phyloP scores from a whole-genome alignment of 1,140 invertebrate genomes.

The Potamilus streckersoni region DNA sequence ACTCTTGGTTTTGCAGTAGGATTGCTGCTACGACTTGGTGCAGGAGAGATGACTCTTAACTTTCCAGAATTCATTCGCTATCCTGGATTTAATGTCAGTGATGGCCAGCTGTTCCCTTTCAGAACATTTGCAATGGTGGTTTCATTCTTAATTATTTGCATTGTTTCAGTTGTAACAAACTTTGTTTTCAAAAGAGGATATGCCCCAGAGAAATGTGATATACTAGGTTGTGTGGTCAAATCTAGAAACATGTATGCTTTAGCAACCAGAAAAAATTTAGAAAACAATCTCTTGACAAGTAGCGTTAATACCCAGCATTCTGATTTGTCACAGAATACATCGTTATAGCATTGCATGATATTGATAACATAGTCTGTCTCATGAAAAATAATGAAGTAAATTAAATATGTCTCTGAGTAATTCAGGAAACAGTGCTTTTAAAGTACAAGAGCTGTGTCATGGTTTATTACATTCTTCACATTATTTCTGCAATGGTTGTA shows the following conservation, averaged over 20 bases:
- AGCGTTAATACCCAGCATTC: too few relatives aligned
- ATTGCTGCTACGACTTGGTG: constrained; percentile 51
- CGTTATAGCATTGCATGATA: too few relatives aligned
- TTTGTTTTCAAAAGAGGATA: constrained; percentile 18
- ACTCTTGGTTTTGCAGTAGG: constrained; percentile 49
- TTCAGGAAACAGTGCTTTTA: too few relatives aligned
- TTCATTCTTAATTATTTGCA: constrained; percentile 40
- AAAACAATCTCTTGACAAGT: too few relatives aligned
- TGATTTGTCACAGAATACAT: too few relatives aligned
- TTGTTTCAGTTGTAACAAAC: constrained; percentile 39
- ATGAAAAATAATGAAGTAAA: too few relatives aligned
- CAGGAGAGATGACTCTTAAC: constrained; percentile 52
- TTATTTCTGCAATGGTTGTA: too few relatives aligned
- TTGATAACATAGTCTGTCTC: too few relatives aligned
- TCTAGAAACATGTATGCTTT: neutral
- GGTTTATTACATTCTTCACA: too few relatives aligned
- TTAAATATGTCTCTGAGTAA: too few relatives aligned
- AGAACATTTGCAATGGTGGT: constrained; percentile 53
- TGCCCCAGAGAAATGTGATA: constrained; percentile 12
- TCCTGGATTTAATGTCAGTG: constrained; percentile 46
- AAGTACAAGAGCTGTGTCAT: too few relatives aligned
- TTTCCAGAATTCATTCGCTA: constrained; percentile 55
- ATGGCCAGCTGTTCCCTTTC: constrained; percentile 58
- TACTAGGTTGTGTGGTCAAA: neutral
- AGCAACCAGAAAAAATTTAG: too few relatives aligned